Evolutionary conservation across 2,888 invertebrate genomes (phyloP).

Genomic region (Drosophila infuscata): DNA sequence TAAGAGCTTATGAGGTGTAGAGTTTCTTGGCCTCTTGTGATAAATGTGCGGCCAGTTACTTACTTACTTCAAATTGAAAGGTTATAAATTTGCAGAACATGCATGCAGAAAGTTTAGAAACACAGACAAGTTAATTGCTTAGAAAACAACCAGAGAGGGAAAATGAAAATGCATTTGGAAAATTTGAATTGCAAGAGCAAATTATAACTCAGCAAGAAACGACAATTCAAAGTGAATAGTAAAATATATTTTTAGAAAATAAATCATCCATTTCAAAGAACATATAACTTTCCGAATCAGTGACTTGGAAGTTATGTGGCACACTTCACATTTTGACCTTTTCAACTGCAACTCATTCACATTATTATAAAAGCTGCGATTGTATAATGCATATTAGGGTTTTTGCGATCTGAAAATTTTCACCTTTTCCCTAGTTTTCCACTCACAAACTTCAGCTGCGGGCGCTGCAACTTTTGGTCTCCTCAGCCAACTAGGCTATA

Average conservation of each 20-base stretch:
- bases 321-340: background rate
- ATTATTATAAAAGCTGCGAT: slow-evolving; percentile 8
- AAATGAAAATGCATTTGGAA: slow-evolving; percentile 9
- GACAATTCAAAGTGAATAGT: background rate
- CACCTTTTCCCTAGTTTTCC: slow-evolving; percentile 13
- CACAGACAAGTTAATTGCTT: slow-evolving; percentile 9
- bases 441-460: slow-evolving; percentile 24
- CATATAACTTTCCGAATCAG: slow-evolving; percentile 1
- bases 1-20: slow-evolving; percentile 37
- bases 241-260: background rate
- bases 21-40: slow-evolving; percentile 53
- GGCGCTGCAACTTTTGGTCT: slow-evolving; percentile 4
- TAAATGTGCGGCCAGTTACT: slow-evolving; percentile 43
- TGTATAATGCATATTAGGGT: slow-evolving; percentile 21
- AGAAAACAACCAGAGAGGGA: background rate
- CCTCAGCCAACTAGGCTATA: slow-evolving; percentile 15
- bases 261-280: background rate
- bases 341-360: background rate
- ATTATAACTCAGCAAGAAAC: background rate
- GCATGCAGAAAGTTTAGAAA: slow-evolving; percentile 16
- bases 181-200: background rate
- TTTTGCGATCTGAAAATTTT: slow-evolving; percentile 16
- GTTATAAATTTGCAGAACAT: slow-evolving; percentile 36
- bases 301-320: slow-evolving; percentile 3
- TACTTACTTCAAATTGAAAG: slow-evolving; percentile 44